Evolutionary conservation across 2,888 invertebrate species (phyloP), one percentile per base, ranked within the genome.

Genomic region (Acrobasis consociella): DNA sequence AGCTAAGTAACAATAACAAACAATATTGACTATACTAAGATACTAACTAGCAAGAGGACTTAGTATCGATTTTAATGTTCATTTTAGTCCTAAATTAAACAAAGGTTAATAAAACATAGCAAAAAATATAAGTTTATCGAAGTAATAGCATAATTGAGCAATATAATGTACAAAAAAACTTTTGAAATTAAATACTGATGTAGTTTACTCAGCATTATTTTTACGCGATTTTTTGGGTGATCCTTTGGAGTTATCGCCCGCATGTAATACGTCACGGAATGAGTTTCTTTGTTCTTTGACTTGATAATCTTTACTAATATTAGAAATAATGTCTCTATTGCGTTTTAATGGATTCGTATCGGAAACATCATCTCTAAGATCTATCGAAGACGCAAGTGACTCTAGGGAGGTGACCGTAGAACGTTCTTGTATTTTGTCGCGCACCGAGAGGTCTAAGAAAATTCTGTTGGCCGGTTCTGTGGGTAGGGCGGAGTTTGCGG

Each of bases 361-460:
- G 16, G 65, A 60, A 5, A 15, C 22, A 13, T 85, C 85, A 52
- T 85, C 83, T 46, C 65, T 67, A 15, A 81, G 68, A 51, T 87
- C 87, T n/a, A 82, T 79, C 38, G 88, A 81, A n/a, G 86, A 87
- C 17, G 87, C 88, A 65, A 92, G 83, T 8, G 94, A 94, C 67
- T 93, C 93, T 49, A 94, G 78, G 1, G 95, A 94, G 8, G 94
- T 94, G 58, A 93, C 93, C 0, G 94, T 94, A 60, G 91, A 91
- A 60, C 67, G 80, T 49, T 75, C 78, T 22, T 78, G 75, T 16
- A 84, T 69, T 49, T 68, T 76, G 58, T 77, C 72, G 31, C 86
- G 82, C 5, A 83, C 66, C 7, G 76, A 50, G n/a, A 89, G 83
- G 67, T 89, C 81, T 49, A 89, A 80, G 74, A 69, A 85, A 15